These are phyloP conservation scores for Hippoglossus hippoglossus DNA, from an alignment of 2,797 vertebrate species.

Conservation along the genomic window DNA sequence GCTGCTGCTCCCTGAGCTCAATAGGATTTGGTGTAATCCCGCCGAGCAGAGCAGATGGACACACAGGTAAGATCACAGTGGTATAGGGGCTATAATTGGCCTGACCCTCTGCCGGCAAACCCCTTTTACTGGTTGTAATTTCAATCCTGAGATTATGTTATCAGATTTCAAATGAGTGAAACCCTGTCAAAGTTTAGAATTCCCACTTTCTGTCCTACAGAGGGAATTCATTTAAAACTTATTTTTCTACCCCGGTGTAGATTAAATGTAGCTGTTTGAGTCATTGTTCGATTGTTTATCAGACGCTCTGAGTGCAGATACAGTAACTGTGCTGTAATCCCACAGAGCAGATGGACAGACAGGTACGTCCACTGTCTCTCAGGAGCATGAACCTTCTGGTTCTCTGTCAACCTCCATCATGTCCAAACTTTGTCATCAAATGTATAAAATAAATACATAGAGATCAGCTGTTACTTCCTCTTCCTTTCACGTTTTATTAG, in stretches of 20 bases:
- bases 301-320: conserved; percentile 3
- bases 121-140: conserved; percentile 64
- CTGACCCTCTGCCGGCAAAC: conserved; percentile 56
- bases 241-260: neutral
- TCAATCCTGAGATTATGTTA: conserved; percentile 63
- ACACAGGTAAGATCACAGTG: conserved; percentile 77
- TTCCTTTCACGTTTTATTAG: conserved; percentile 38
- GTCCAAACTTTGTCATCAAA: conserved; percentile 30
- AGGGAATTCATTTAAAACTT: neutral
- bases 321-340: conserved; percentile 24
- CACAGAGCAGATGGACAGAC: conserved; percentile 42
- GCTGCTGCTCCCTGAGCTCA: conserved; percentile 72
- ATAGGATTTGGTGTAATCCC: conserved; percentile 86
- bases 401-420: conserved; percentile 7
- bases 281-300: neutral
- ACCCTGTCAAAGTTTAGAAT: conserved; percentile 12
- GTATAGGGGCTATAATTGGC: conserved; percentile 73
- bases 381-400: neutral
- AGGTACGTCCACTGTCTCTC: conserved; percentile 16
- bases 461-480: conserved; percentile 37
- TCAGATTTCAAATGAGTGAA: conserved; percentile 45
- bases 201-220: neutral
- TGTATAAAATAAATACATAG: conserved; percentile 5
- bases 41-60: conserved; percentile 77
- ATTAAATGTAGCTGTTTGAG: neutral